phyloP scores from a whole-genome alignment of 1,140 invertebrate species.

The Dinoponera quadriceps region DNA sequence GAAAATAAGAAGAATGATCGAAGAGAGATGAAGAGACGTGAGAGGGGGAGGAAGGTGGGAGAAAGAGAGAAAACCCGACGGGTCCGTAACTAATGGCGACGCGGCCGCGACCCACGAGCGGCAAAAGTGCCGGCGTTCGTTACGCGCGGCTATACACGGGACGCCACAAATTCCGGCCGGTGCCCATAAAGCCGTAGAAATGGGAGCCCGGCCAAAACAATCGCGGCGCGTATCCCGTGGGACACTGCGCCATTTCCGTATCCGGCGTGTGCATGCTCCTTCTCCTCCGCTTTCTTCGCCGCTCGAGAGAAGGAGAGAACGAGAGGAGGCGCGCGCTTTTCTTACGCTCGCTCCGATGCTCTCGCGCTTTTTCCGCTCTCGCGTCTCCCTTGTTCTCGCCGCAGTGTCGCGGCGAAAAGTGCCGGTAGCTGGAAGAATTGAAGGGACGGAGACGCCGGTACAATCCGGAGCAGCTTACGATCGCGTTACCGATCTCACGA shows the following conservation, averaged over 20 bases:
- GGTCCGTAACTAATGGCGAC: conserved; percentile 73
- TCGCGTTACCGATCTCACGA: too few relatives aligned
- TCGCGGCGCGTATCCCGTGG: conserved; percentile 70
- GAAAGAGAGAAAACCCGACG: conserved; percentile 14
- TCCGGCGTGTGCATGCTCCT: conserved; percentile 31
- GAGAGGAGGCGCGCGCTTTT: conserved; percentile 15
- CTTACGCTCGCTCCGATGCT: conserved; percentile 33
- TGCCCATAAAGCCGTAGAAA: conserved; percentile 74
- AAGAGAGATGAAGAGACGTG: not conserved
- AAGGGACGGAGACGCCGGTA: not conserved
- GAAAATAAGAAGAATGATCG: conserved; percentile 69
- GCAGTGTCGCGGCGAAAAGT: not conserved
- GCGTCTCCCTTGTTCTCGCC: not conserved
- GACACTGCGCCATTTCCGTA: conserved; percentile 73
- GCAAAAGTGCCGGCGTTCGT: conserved; percentile 69
- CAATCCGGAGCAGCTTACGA: not conserved
- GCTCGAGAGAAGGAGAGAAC: not conserved
- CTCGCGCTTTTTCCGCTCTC: conserved; percentile 30
- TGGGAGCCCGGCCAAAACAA: conserved; percentile 74
- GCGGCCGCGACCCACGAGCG: conserved; percentile 55
- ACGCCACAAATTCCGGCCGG: conserved; percentile 72
- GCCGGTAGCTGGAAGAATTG: conserved; percentile 3
- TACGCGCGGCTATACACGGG: conserved; percentile 55
- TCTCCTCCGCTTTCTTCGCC: not conserved
- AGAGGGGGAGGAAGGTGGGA: not conserved